Evolutionary conservation across 1,140 invertebrate species (phyloP).

Genomic region (Eurosta solidaginis): DNA sequence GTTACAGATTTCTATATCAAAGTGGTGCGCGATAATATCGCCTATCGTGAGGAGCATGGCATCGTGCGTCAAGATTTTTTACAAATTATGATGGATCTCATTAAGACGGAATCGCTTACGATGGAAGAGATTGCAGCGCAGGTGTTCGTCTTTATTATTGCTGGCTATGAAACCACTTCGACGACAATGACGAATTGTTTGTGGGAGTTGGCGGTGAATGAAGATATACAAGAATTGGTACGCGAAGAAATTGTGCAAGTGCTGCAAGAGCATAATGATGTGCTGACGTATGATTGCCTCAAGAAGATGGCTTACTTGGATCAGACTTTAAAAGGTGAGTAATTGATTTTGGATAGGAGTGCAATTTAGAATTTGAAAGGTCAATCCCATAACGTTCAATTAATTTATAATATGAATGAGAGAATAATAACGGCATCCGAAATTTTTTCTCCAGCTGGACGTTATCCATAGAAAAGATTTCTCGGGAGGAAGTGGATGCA

Average conservation of each 20-base stretch:
- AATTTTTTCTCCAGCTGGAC: too few species aligned
- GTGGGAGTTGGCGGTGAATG: constrained; percentile 57
- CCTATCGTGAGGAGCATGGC: constrained; percentile 56
- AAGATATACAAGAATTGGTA: constrained; percentile 60
- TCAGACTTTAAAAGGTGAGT: constrained; percentile 44
- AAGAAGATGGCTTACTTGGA: constrained; percentile 49
- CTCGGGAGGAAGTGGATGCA: too few species aligned
- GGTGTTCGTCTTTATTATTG: constrained; percentile 51
- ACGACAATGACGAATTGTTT: constrained; percentile 60
- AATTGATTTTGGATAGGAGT: constrained; percentile 38
- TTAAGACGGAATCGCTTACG: constrained; percentile 42
- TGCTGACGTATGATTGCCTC: constrained; percentile 52
- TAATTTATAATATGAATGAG: too few species aligned
- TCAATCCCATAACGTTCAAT: too few species aligned
- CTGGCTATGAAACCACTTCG: constrained; percentile 54
- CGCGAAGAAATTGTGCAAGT: constrained; percentile 60
- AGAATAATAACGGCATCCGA: too few species aligned
- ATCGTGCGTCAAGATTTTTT: constrained; percentile 59
- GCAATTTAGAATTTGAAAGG: too few species aligned
- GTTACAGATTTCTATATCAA: constrained; percentile 20
- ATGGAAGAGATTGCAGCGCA: constrained; percentile 55
- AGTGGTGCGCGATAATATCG: constrained; percentile 45
- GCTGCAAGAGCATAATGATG: constrained; percentile 33
- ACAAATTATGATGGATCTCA: constrained; percentile 55
- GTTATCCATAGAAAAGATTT: too few species aligned